Conservation (phyloP, 2,797 vertebrate genomes). For the Phaenicophaeus curvirostris region DNA sequence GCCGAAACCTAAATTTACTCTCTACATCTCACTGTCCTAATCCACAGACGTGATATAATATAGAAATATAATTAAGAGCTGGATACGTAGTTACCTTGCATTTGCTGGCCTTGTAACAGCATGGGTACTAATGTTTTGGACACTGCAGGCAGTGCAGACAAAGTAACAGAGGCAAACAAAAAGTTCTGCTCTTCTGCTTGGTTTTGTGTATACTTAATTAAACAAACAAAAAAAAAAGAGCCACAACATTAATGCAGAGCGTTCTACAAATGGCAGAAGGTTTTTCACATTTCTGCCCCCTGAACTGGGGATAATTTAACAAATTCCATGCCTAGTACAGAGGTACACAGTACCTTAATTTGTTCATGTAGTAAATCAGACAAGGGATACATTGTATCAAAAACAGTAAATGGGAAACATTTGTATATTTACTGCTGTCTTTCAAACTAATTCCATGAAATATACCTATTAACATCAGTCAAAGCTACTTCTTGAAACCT, state of each 20-base stretch:
- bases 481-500: not conserved
- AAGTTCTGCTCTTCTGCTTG: not conserved
- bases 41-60: conserved; percentile 3
- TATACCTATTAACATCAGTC: not conserved
- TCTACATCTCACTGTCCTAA: conserved; percentile 21
- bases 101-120: not conserved
- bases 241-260: not conserved
- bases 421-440: not conserved
- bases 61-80: not conserved
- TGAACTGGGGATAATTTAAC: not conserved
- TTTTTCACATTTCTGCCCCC: not conserved
- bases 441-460: not conserved
- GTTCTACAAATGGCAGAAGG: not conserved
- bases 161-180: not conserved
- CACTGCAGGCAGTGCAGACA: accelerated
- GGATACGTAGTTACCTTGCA: not conserved
- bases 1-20: conserved; percentile 1
- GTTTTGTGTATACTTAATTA: not conserved
- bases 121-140: not conserved
- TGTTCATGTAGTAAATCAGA: not conserved
- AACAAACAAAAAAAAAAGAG: not conserved
- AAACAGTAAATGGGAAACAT: not conserved
- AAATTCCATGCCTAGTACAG: not conserved
- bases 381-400: not conserved
- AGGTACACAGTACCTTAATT: not conserved